Evolutionary conservation across 1,140 invertebrate species (phyloP), one percentile per base, ranked within the genome.

Genomic region (Lordiphosa collinella): DNA sequence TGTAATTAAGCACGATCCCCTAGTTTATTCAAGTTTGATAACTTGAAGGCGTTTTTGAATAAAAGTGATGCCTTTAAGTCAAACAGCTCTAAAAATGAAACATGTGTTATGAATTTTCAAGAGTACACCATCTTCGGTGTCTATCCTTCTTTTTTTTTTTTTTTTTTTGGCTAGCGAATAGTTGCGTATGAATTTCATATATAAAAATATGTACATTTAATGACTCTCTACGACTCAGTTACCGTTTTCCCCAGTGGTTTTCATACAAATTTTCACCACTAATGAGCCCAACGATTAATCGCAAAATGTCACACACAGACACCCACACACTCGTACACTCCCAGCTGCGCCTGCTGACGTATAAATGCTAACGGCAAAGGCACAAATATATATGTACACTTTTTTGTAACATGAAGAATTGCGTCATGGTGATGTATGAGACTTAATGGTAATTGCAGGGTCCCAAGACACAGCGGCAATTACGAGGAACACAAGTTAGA

Each of bases 241-340:
- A 32, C 38, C 38, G 25, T 29, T 37, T 9, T n/a, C 60, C 78
- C 71, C 71, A 46, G 35, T 55, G 71, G 76, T 52, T 66, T 56
- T 84, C 51, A 80, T 80, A 82, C 76, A 80, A 71, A 76, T 84
- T 76, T 82, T 84, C 72, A 71, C 72, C 76, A 60, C 78, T 84
- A 76, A 80, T 80, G 71, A 80, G 76, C 56, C 66, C 71, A 38
- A 64, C 76, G 66, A 80, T 82, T 80, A 80, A 80, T 80, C 76
- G 61, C 56, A 58, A 63, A 66, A 50, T 57, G 54, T 69, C 61
- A 38, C 50, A 62, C 49, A 66, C 65, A 75, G 63, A 65, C 37
- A 48, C 38, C 41, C 40, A 58, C 29, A 50, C 34, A 52, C 25
- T 58, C n/a, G 35, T 31, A 44, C n/a, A 48, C 25, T 44, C 14